Percentiles rank a stretch among this genome's conserved stretches.
Conservation (phyloP, 2,888 invertebrate genomes). For the Meta bourneti region DNA sequence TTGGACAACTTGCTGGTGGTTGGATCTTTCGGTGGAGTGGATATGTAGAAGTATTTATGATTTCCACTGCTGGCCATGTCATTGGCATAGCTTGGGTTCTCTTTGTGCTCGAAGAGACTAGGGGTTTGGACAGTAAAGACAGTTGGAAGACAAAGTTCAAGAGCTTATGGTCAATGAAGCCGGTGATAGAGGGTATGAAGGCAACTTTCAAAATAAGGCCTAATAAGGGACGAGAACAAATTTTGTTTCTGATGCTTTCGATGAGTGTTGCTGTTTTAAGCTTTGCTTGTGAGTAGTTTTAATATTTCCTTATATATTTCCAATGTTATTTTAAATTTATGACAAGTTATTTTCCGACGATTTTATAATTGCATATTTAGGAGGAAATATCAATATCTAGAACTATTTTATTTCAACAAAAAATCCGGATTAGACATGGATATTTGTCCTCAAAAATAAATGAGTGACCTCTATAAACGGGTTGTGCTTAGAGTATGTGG, state of each 20-base stretch:
- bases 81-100: slow-evolving; percentile 41
- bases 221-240: slow-evolving; percentile 59
- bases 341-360: no score
- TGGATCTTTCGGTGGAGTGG: slow-evolving; percentile 21
- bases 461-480: no score
- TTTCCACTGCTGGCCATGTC: slow-evolving; percentile 36
- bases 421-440: no score
- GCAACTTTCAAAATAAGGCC: slow-evolving; percentile 53
- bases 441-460: no score
- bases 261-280: slow-evolving; percentile 45
- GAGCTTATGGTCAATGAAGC: slow-evolving; percentile 34
- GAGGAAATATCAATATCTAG: no score
- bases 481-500: no score
- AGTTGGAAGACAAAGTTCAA: slow-evolving; percentile 25
- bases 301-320: background rate
- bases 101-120: slow-evolving; percentile 66
- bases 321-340: no score
- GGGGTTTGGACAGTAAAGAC: slow-evolving; percentile 47
- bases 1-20: slow-evolving; percentile 58
- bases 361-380: no score
- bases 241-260: slow-evolving; percentile 49
- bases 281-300: slow-evolving; percentile 45
- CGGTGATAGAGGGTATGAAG: slow-evolving; percentile 36
- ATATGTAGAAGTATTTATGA: slow-evolving; percentile 27
- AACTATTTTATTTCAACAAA: no score